These are phyloP conservation scores for Bufotes viridis DNA, from an alignment of 2,797 vertebrate genomes.

Conservation along the genomic window DNA sequence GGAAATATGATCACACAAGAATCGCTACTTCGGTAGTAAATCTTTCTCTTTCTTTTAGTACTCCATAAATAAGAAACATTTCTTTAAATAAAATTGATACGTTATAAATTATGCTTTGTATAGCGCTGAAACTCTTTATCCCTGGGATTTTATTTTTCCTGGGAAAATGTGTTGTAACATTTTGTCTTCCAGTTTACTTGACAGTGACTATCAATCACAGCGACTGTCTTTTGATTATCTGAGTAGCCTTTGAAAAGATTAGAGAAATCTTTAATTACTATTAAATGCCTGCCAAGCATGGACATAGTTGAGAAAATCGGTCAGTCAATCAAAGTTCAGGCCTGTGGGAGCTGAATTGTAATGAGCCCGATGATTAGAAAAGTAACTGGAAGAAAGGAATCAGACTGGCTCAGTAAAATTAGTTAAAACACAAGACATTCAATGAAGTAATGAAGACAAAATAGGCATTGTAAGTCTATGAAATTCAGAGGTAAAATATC, in stretches of 20 bases:
- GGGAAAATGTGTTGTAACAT: conserved; percentile 66
- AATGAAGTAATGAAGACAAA: conserved; percentile 24
- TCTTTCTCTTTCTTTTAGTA: conserved; percentile 64
- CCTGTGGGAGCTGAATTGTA: conserved; percentile 67
- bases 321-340: conserved; percentile 66
- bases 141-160: conserved; percentile 60
- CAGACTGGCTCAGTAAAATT: conserved; percentile 42
- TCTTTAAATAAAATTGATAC: conserved; percentile 67
- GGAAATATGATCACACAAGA: conserved; percentile 66
- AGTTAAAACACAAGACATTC: conserved; percentile 48
- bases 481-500: neutral
- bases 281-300: conserved; percentile 71
- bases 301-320: conserved; percentile 57
- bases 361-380: conserved; percentile 64
- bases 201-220: conserved; percentile 72
- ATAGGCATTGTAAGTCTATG: conserved; percentile 2
- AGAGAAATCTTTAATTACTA: conserved; percentile 72
- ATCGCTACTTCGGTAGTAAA: conserved; percentile 66
- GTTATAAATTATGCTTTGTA: conserved; percentile 61
- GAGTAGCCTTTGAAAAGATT: conserved; percentile 66
- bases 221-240: conserved; percentile 70
- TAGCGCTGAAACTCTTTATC: conserved; percentile 63
- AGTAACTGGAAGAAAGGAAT: conserved; percentile 64
- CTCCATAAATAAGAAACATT: conserved; percentile 65
- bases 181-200: conserved; percentile 67